These are phyloP conservation scores for Anagyrus pseudococci DNA, from an alignment of 2,888 invertebrate genomes.

Conservation along the genomic window DNA sequence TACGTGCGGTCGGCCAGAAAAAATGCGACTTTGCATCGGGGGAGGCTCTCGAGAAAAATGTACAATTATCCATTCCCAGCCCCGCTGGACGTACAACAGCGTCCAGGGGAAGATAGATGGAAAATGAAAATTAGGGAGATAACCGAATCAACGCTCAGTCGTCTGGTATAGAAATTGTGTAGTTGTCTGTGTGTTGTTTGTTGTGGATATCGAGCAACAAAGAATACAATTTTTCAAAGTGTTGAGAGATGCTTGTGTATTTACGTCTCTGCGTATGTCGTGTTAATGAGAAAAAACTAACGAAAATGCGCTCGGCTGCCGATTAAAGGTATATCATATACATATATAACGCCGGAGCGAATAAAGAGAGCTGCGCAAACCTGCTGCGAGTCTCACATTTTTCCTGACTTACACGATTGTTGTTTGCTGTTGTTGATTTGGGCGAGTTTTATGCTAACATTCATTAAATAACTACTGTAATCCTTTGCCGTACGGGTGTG, in stretches of 20 bases:
- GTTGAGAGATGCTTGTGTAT: too few species aligned
- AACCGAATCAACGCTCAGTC: too few species aligned
- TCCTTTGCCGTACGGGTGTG: background rate
- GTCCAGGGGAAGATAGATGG: too few species aligned
- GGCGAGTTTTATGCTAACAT: constrained; percentile 35
- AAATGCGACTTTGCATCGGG: constrained; percentile 34
- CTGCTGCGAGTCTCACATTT: constrained; percentile 36
- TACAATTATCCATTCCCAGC: background rate
- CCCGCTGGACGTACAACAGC: background rate
- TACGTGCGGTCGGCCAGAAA: constrained; percentile 35
- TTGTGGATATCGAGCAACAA: constrained; percentile 17
- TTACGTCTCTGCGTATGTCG: too few species aligned
- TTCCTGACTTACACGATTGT: constrained; percentile 37
- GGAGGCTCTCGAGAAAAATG: constrained; percentile 14
- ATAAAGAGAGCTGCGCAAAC: constrained; percentile 34
- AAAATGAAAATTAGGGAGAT: too few species aligned
- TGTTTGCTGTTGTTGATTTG: constrained; percentile 11
- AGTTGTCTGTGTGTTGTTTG: too few species aligned
- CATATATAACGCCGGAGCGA: background rate
- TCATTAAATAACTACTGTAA: constrained; percentile 30
- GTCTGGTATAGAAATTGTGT: too few species aligned
- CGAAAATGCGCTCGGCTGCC: too few species aligned
- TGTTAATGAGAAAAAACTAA: too few species aligned
- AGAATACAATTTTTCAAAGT: constrained; percentile 18
- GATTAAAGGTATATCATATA: too few species aligned